Percentiles rank a stretch among this genome's conserved stretches.
Evolutionary conservation across 2,113 vertebrate genomes (phyloP).

Genomic region (Lipophrys pholis): DNA sequence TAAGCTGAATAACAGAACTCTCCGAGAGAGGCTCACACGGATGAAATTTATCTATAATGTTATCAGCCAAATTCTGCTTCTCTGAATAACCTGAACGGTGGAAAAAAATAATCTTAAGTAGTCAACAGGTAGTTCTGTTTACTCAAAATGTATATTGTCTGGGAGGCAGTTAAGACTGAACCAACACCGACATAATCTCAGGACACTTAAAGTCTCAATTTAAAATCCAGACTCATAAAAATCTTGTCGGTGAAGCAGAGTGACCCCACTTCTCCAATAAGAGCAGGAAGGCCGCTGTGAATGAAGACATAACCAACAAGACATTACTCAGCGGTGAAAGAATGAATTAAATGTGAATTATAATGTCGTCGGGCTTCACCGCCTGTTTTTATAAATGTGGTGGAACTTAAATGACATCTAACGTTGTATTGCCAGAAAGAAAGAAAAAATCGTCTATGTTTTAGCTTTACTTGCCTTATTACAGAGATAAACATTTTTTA

Average conservation of each 20-base stretch:
- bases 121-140: too few species aligned
- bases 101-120: too few species aligned
- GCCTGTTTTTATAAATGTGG: not conserved
- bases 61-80: too few species aligned
- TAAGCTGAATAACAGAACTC: too few species aligned
- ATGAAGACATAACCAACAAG: constrained; percentile 1
- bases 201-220: not conserved
- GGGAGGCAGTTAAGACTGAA: too few species aligned
- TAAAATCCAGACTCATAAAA: not conserved
- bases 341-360: not conserved
- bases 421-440: too few species aligned
- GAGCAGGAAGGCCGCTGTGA: constrained; percentile 7
- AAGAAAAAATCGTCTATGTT: not conserved
- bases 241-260: not conserved
- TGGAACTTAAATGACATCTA: too few species aligned
- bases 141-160: too few species aligned
- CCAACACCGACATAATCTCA: constrained; percentile 11
- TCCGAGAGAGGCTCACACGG: too few species aligned
- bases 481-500: not conserved
- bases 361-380: not conserved
- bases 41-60: too few species aligned
- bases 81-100: too few species aligned
- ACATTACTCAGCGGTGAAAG: not conserved
- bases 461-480: not conserved
- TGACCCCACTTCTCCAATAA: constrained; percentile 24